Evolutionary conservation across 1,140 invertebrate species (phyloP).

Genomic region (Tenebrio molitor): DNA sequence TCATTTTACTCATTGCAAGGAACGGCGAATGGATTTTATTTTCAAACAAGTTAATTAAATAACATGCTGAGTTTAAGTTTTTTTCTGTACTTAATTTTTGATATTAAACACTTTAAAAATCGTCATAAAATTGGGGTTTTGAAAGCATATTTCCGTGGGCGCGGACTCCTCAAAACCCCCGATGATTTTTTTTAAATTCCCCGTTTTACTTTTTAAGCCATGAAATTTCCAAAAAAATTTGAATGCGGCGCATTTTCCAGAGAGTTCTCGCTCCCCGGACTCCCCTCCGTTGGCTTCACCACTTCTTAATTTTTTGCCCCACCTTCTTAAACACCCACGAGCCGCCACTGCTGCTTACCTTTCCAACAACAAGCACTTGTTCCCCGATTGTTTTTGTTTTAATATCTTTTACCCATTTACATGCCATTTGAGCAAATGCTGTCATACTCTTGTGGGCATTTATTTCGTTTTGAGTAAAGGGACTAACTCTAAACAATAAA

Average conservation of each 20-base stretch:
- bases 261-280: too few relatives aligned
- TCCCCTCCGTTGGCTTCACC: neutral
- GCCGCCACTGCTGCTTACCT: neutral
- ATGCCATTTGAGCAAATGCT: neutral
- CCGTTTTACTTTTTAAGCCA: too few relatives aligned
- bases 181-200: too few relatives aligned
- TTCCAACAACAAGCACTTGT: too few relatives aligned
- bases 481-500: neutral
- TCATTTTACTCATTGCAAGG: slow-evolving; percentile 50
- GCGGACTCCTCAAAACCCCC: too few relatives aligned
- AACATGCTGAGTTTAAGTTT: neutral
- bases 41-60: slow-evolving; percentile 48
- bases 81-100: too few relatives aligned
- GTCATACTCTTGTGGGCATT: neutral
- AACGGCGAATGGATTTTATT: slow-evolving; percentile 51
- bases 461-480: neutral
- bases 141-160: too few relatives aligned
- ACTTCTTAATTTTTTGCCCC: neutral
- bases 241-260: too few relatives aligned
- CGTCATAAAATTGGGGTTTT: neutral
- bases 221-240: neutral
- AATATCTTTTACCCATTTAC: neutral
- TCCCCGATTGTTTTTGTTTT: too few relatives aligned
- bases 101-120: neutral
- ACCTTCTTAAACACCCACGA: neutral